Base-by-base conservation (phyloP, 2,797 vertebrate genomes). In the Martes flavigula region DNA sequence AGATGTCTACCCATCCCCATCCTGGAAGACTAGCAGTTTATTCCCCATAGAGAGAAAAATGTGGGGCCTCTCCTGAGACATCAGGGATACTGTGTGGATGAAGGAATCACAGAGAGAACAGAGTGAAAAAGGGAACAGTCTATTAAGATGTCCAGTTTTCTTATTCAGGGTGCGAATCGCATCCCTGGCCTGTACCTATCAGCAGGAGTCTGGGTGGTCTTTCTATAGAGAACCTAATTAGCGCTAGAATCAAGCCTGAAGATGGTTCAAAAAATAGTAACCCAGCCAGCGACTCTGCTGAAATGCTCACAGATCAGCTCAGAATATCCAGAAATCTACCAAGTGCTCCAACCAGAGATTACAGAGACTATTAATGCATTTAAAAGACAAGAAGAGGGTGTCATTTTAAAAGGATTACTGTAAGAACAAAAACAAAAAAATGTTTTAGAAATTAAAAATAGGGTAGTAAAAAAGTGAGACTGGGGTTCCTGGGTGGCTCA, bases 401-500 rank as follows among this genome's bases (percentile, higher is more conserved):
- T 20, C 40, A 23, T 46, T 84, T 30, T n/a, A 70, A 83, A 90
- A 90, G 10, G 38, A 68, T 75, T 75, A 70, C 51, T 35, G 15
- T 5, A 30, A 86, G 18, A 62, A 66, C 8, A 48, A 90, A 78
- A 90, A 68, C 62, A 95, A 75, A 60, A 83, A 64, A 30, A 20
- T 17, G 21, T 87, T 30, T 62, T 56, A 54, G 17, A 87, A 81
- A 64, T 84, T 81, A 58, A 51, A 87, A 82, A 91, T 21, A 68
- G 4, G 10, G 21, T 21, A 58, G 43, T 20, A 43, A 51, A 64
- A 86, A 56, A 81, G 56, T 7, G 5, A 75, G 43, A 62, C 27
- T 32, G 66, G 66, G n/a, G 18, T 10, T 1, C 66, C 66, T 35
- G 66, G n/a, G n/a, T 35, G n/a, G 66, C n/a, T 68, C n/a, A 35